Percentiles rank a stretch among this genome's conserved stretches.
Evolutionary conservation across 23 tunicate species (phyloP).

Genomic region (Styela clava): DNA sequence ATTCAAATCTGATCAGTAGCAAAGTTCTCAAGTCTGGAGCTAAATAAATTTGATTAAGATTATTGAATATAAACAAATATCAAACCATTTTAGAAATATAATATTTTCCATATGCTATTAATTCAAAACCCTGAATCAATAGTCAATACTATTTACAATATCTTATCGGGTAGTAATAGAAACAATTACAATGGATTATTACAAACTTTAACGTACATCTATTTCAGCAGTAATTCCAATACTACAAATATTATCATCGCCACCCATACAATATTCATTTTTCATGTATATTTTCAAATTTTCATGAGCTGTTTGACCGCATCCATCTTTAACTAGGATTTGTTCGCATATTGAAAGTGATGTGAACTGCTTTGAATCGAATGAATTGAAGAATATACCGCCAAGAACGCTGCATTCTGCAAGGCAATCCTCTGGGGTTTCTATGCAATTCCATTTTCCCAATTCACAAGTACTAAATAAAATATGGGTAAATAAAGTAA

Average conservation of each 20-base stretch:
- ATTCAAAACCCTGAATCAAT: too few relatives aligned
- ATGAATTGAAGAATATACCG: conserved; percentile 27
- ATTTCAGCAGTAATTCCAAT: background rate
- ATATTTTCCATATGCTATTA: too few relatives aligned
- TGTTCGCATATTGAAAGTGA: conserved; percentile 26
- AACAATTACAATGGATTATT: too few relatives aligned
- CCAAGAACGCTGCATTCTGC: conserved; percentile 25
- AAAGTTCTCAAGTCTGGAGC: too few relatives aligned
- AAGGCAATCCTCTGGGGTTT: conserved; percentile 1
- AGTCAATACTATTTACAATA: too few relatives aligned
- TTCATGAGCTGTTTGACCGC: background rate
- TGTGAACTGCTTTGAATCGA: conserved; percentile 16
- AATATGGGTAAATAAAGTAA: too few relatives aligned
- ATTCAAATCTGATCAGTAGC: too few relatives aligned
- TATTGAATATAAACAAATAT: too few relatives aligned
- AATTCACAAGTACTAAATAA: conserved; percentile 39
- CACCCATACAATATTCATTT: background rate
- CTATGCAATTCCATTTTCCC: conserved; percentile 44
- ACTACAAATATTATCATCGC: background rate
- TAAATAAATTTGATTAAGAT: too few relatives aligned
- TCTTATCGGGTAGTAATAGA: too few relatives aligned
- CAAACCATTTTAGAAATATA: too few relatives aligned
- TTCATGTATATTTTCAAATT: background rate
- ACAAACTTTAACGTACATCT: conserved; percentile 16
- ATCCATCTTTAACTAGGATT: conserved; percentile 27